phyloP scores from a whole-genome alignment of 2,888 invertebrate genomes.

The Tachina fera region DNA sequence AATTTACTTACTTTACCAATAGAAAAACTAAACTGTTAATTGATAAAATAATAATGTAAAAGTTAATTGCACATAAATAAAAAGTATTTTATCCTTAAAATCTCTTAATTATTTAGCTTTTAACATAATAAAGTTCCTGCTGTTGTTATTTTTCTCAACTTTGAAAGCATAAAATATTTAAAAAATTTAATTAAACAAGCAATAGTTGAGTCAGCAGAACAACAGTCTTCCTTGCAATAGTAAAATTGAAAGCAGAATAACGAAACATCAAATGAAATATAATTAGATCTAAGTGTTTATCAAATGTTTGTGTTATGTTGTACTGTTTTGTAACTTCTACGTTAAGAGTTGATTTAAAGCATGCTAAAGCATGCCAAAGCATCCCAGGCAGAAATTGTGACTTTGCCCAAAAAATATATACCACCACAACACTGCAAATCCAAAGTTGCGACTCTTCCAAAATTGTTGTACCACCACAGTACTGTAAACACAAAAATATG shows the following conservation, averaged over 20 bases:
- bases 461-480: too few species aligned
- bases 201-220: background rate
- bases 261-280: conserved; percentile 15
- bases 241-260: background rate
- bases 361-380: background rate
- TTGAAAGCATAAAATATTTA: conserved; percentile 16
- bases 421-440: too few species aligned
- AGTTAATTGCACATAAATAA: background rate
- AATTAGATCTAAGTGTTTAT: conserved; percentile 7
- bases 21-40: background rate
- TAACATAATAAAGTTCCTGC: background rate
- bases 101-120: conserved; percentile 4
- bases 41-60: background rate
- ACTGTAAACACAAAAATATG: too few species aligned
- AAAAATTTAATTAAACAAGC: conserved; percentile 18
- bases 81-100: conserved; percentile 1
- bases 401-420: too few species aligned
- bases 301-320: background rate
- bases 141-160: background rate
- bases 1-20: background rate
- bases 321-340: background rate
- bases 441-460: too few species aligned
- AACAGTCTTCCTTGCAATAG: too few species aligned
- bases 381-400: too few species aligned
- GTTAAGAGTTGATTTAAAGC: background rate